Evolutionary conservation across 2,113 vertebrate species (phyloP).

Genomic region (Labeo rohita): DNA sequence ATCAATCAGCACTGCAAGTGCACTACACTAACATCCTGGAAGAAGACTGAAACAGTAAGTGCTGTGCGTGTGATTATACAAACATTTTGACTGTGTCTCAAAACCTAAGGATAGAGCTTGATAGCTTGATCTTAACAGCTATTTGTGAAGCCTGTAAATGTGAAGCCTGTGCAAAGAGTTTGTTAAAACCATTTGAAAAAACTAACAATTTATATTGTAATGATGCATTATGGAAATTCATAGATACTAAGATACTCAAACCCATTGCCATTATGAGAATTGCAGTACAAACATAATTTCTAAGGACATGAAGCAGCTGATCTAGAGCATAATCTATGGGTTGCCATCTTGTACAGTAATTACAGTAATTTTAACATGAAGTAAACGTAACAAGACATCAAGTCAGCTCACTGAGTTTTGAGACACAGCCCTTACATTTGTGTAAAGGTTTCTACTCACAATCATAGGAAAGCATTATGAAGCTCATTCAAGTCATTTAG

Average conservation of each 20-base stretch:
- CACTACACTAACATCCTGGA: background rate
- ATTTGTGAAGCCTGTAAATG: background rate
- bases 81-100: background rate
- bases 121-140: background rate
- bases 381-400: background rate
- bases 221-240: background rate
- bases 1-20: conserved; percentile 1
- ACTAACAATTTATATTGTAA: background rate
- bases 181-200: background rate
- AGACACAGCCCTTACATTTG: background rate
- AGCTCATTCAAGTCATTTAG: background rate
- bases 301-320: background rate
- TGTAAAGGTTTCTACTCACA: background rate
- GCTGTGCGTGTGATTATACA: background rate
- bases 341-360: background rate
- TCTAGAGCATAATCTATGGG: background rate
- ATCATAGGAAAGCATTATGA: background rate
- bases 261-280: background rate
- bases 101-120: background rate
- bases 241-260: background rate
- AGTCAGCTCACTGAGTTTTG: background rate
- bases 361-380: background rate
- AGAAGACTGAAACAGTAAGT: background rate
- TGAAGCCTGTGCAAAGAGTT: background rate
- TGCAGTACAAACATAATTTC: background rate